Evolutionary conservation across 1,140 invertebrate species (phyloP), one percentile per base, ranked within the genome.

Genomic region (Tetraneura akinire): DNA sequence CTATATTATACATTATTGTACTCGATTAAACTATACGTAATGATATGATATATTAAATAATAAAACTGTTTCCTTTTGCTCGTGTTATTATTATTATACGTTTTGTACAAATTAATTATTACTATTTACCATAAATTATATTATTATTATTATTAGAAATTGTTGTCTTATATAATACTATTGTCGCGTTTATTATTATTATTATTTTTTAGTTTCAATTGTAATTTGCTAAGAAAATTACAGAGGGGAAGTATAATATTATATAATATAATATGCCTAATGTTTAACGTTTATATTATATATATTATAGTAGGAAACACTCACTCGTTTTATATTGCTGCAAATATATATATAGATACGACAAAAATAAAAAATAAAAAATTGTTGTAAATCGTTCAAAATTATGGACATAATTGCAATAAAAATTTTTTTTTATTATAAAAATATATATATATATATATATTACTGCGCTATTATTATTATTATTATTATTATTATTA

Each of bases 401-500:
- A 57, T 21, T 37, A 74, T 21, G 74, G 74, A 62, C 74, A 78
- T 42, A 14, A 42, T 78, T 78, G 74, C 74, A 78, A 78, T 29
- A n/a, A n/a, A n/a, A n/a, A n/a, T 70, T 26, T 70, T 68, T 37
- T 51, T 37, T 74, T 53, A 55, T 47, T 71, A 26, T 49, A 23
- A 71, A 23, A 42, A 18, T 57, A 57, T 76, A 74, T 57, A 21
- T 76, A 76, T 60, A 23, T 76, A 78, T 45, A 78, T 62, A 60
- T 62, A 78, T 78, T 51, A 55, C 55, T 45, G 55, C 55, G 55
- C 55, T 78, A 78, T 78, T 57, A 62, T 78, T 78, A 62, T 60
- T 76, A 76, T 23, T 71, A 71, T 23, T 13, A 42, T n/a, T n/a
- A n/a, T n/a, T n/a, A n/a, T n/a, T n/a, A n/a, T n/a, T n/a, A n/a